phyloP scores from a whole-genome alignment of 2,888 invertebrate species.

The Pachydiplax longipennis region DNA sequence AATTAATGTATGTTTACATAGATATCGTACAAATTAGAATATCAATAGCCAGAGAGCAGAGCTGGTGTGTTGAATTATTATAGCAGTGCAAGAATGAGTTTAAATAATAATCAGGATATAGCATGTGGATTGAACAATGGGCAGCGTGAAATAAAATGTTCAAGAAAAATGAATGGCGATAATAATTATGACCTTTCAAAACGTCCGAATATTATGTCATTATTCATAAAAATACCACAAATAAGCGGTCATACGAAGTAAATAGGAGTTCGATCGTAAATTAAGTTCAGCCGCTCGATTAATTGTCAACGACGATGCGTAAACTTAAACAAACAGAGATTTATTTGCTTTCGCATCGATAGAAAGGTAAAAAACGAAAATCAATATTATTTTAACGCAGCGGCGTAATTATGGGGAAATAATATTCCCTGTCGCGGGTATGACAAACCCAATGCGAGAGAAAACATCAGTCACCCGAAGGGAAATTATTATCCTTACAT shows the following conservation, averaged over 20 bases:
- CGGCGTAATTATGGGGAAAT: constrained; percentile 2
- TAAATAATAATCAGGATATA: no score
- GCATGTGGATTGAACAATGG: no score
- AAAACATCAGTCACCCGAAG: not conserved
- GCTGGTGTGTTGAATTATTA: no score
- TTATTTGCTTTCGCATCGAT: not conserved
- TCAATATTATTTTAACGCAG: constrained; percentile 32
- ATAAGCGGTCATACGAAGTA: not conserved
- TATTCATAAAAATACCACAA: not conserved
- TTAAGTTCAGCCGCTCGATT: not conserved
- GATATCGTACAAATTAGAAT: no score
- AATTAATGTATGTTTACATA: no score
- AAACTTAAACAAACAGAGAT: not conserved
- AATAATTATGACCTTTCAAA: no score
- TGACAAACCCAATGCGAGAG: not conserved
- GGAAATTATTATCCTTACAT: not conserved
- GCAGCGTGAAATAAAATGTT: no score
- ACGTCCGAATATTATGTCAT: no score
- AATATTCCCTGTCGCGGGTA: not conserved
- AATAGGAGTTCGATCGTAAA: not conserved
- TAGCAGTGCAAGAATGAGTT: no score
- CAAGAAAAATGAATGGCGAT: no score
- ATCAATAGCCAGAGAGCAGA: no score
- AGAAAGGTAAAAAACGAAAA: not conserved
- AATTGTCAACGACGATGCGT: not conserved